Evolutionary conservation across 2,113 vertebrate genomes (phyloP).

Genomic region (Nesoenas mayeri): DNA sequence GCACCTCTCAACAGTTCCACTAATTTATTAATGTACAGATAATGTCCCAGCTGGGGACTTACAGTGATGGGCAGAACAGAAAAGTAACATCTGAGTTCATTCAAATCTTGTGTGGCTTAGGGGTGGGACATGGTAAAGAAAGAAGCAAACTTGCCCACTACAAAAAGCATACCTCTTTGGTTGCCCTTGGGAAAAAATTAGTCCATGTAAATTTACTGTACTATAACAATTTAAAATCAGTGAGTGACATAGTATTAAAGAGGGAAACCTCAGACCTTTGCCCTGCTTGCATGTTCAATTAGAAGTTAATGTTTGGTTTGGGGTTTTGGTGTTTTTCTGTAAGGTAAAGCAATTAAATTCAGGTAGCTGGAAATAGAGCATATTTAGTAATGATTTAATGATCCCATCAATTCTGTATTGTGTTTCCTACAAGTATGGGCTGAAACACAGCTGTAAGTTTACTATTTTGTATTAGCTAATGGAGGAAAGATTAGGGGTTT

Average conservation of each 20-base stretch:
- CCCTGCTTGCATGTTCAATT: neutral
- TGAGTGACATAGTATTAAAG: neutral
- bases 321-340: neutral
- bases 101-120: neutral
- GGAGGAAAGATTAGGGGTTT: neutral
- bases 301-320: neutral
- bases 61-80: neutral
- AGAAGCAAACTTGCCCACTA: neutral
- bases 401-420: neutral
- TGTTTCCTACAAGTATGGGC: neutral
- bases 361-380: neutral
- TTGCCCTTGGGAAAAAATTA: neutral
- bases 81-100: neutral
- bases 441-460: neutral
- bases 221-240: neutral
- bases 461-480: neutral
- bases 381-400: neutral
- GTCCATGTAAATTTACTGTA: neutral
- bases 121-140: neutral
- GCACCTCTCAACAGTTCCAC: neutral
- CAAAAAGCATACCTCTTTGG: neutral
- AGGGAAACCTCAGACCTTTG: neutral
- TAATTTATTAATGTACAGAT: neutral
- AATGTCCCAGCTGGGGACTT: neutral
- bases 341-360: neutral